phyloP scores from a whole-genome alignment of 2,113 vertebrate species.

The Epinephelus fuscoguttatus region DNA sequence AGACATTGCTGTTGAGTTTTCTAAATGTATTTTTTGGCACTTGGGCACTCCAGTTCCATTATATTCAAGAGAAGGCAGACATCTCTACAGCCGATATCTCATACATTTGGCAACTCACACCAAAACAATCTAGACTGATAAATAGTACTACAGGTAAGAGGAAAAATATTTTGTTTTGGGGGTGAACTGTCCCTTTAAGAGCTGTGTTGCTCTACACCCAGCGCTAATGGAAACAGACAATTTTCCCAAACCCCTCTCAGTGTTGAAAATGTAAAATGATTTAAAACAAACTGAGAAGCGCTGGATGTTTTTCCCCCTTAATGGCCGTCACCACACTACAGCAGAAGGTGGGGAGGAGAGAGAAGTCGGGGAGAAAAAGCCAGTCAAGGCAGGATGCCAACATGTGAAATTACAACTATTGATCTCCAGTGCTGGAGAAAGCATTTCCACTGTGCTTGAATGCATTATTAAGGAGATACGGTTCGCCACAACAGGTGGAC shows the following conservation, averaged over 20 bases:
- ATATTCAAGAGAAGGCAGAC: too few relatives aligned
- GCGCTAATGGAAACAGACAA: not conserved
- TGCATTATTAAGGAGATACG: conserved; percentile 75
- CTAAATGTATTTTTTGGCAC: too few relatives aligned
- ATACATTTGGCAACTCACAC: too few relatives aligned
- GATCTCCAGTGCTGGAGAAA: conserved; percentile 65
- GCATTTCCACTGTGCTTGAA: conserved; percentile 61
- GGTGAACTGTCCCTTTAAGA: not conserved
- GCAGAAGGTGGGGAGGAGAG: conserved; percentile 33
- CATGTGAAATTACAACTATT: conserved; percentile 74
- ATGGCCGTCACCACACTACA: not conserved
- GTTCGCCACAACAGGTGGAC: conserved; percentile 71
- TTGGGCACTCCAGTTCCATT: too few relatives aligned
- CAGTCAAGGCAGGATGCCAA: conserved; percentile 47
- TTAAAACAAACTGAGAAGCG: not conserved
- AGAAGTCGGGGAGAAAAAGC: conserved; percentile 33
- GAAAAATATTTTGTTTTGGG: too few relatives aligned
- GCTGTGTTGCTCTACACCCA: not conserved
- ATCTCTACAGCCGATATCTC: too few relatives aligned
- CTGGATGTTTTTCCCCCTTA: not conserved
- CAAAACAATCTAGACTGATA: too few relatives aligned
- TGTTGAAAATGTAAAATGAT: not conserved
- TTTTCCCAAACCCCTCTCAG: not conserved
- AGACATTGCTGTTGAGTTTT: too few relatives aligned
- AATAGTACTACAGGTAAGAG: too few relatives aligned